Evolutionary conservation across 2,113 vertebrate genomes (phyloP), one percentile per base, ranked within the genome.

Genomic region (Lynx canadensis): DNA sequence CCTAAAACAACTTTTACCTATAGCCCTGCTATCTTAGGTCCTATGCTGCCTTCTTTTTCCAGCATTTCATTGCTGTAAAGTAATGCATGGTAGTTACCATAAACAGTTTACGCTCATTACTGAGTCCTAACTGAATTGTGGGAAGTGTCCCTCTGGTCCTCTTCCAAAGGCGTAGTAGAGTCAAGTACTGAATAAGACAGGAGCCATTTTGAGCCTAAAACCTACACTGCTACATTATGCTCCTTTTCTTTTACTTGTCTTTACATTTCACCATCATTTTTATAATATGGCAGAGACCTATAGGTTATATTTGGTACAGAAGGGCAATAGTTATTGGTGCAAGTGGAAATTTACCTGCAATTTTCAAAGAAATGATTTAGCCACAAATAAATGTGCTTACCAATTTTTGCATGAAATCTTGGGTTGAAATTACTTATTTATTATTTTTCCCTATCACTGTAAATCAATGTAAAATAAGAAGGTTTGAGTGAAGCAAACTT

Each of bases 251-350:
- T 73, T 45, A 74, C 74, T 83, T 85, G 23, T 89, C 21, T 97
- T 96, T n/a, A 80, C 4, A 86, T 86, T 31, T 82, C 52, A 90
- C 36, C 23, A 93, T 50, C 33, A 93, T 84, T 97, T 85, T 48
- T 95, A 79, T 11, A n/a, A 84, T 76, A 27, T 71, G 29, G 14
- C 80, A 82, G 21, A 94, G 48, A 92, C 18, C 1, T 52, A 82
- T 14, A 89, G 69, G 55, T 29, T 60, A 12, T 55, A 82, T 74
- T 93, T 90, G 13, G 33, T 80, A 89, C 21, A 36, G 69, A 52
- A 89, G 52, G 74, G 11, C 29, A 94, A 69, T 18, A 73, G 57
- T 19, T 41, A 82, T 27, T 79, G 29, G n/a, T 79, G 79, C 89
- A 93, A 95, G 23, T 31, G 19, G 9, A 84, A 82, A 94, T 50